Evolutionary conservation across 1,140 invertebrate genomes (phyloP).

Genomic region (Atta cephalotes): DNA sequence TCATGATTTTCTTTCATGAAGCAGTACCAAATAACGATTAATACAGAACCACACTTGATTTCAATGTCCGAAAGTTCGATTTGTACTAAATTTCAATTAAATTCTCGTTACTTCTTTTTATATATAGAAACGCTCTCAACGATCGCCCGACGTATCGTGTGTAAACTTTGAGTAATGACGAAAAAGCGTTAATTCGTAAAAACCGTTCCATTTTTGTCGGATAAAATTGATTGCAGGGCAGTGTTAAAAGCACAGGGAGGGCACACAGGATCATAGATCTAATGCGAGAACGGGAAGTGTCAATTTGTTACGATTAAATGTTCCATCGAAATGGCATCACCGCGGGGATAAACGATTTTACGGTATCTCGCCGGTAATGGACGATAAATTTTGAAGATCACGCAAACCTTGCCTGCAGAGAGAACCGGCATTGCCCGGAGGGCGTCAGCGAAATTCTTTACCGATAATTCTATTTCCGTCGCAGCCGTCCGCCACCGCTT

Average conservation of each 20-base stretch:
- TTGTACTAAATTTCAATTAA: slow-evolving; percentile 30
- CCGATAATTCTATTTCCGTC: slow-evolving; percentile 69
- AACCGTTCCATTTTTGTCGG: slow-evolving; percentile 41
- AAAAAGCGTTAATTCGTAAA: slow-evolving; percentile 43
- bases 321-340: slow-evolving; percentile 40
- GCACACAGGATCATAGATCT: slow-evolving; percentile 8
- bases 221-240: slow-evolving; percentile 28
- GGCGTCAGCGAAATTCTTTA: slow-evolving; percentile 50
- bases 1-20: not conserved
- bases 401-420: slow-evolving; percentile 46
- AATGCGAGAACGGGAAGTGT: slow-evolving; percentile 23
- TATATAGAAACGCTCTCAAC: not conserved
- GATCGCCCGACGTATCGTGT: not conserved
- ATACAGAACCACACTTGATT: not conserved
- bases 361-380: slow-evolving; percentile 45
- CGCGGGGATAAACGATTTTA: slow-evolving; percentile 10
- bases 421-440: slow-evolving; percentile 32
- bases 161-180: slow-evolving; percentile 15
- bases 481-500: slow-evolving; percentile 27
- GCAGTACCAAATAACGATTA: not conserved
- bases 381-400: slow-evolving; percentile 62
- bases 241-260: not conserved
- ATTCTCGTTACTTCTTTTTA: slow-evolving; percentile 44
- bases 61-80: slow-evolving; percentile 11
- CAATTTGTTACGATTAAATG: slow-evolving; percentile 59